Percentiles rank a stretch among this genome's conserved stretches.
Conservation (phyloP, 2,113 vertebrate genomes). For the Otocyon megalotis region DNA sequence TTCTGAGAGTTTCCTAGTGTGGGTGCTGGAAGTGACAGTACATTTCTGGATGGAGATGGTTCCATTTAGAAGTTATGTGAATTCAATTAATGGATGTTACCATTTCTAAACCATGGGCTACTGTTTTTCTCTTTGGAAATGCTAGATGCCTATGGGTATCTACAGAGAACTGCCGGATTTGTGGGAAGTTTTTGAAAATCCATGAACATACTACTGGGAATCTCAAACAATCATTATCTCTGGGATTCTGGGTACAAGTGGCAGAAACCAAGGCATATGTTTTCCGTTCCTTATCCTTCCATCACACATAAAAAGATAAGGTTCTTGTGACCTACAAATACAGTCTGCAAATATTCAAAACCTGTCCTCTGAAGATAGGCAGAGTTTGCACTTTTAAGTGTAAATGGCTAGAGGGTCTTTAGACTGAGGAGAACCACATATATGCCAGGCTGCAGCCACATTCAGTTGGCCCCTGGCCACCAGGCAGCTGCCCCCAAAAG, state of each 20-base stretch:
- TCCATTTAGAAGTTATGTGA: conserved; percentile 26
- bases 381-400: conserved; percentile 70
- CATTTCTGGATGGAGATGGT: background rate
- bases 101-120: conserved; percentile 5
- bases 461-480: too few relatives aligned
- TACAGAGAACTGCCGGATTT: conserved; percentile 41
- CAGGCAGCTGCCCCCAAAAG: background rate
- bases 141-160: conserved; percentile 42
- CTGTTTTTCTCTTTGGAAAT: conserved; percentile 52
- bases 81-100: background rate
- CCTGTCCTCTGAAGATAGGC: conserved; percentile 62
- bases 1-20: background rate
- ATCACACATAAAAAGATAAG: conserved; percentile 59
- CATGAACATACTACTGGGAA: conserved; percentile 68
- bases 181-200: conserved; percentile 62
- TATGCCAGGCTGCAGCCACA: background rate
- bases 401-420: conserved; percentile 56
- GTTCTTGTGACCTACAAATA: conserved; percentile 72
- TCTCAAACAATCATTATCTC: conserved; percentile 51
- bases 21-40: background rate
- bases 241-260: conserved; percentile 17
- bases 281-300: conserved; percentile 57
- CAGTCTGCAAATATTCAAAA: conserved; percentile 70
- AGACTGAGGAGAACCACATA: background rate
- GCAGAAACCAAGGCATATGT: conserved; percentile 73